A percentile compares a stretch with the other conserved stretches of the same genome.
These are phyloP conservation scores for Hirtodrosophila cameraria DNA, from an alignment of 2,888 invertebrate species.

Conservation along the genomic window DNA sequence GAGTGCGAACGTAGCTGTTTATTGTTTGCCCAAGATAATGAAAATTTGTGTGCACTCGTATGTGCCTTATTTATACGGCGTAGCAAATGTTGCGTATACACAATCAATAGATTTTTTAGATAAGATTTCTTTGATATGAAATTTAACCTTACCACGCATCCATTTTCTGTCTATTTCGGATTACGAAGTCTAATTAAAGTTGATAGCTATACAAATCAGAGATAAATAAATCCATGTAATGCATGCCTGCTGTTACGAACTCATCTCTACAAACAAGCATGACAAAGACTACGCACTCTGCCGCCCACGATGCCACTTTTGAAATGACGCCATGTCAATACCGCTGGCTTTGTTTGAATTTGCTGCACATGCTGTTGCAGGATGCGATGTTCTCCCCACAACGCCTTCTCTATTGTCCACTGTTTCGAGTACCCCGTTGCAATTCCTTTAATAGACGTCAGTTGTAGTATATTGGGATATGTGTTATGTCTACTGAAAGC, in stretches of 20 bases:
- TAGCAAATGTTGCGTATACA: conserved; percentile 34
- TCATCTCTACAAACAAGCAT: too few species aligned
- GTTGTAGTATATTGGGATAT: not conserved
- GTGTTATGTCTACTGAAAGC: conserved; percentile 12
- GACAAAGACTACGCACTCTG: not conserved
- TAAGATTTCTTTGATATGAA: too few species aligned
- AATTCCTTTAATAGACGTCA: conserved; percentile 24
- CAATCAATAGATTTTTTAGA: too few species aligned
- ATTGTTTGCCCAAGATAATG: conserved; percentile 37
- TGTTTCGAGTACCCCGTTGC: not conserved
- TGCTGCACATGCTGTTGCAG: conserved; percentile 4
- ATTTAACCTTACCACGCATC: conserved; percentile 17
- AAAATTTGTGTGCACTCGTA: conserved; percentile 26
- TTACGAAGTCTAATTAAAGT: conserved; percentile 11
- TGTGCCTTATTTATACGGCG: conserved; percentile 12
- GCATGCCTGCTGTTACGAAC: too few species aligned
- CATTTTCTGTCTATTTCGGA: conserved; percentile 35
- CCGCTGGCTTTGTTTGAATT: conserved; percentile 17
- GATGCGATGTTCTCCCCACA: too few species aligned
- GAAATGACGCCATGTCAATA: conserved; percentile 10
- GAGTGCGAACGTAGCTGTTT: not conserved
- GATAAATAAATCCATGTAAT: conserved; percentile 9
- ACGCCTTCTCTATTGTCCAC: conserved; percentile 9
- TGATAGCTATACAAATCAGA: conserved; percentile 2
- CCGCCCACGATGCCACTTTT: not conserved